Percentiles rank a stretch among this genome's conserved stretches.
phyloP scores from a whole-genome alignment of 2,113 vertebrate species.

The Chiloscyllium plagiosum region DNA sequence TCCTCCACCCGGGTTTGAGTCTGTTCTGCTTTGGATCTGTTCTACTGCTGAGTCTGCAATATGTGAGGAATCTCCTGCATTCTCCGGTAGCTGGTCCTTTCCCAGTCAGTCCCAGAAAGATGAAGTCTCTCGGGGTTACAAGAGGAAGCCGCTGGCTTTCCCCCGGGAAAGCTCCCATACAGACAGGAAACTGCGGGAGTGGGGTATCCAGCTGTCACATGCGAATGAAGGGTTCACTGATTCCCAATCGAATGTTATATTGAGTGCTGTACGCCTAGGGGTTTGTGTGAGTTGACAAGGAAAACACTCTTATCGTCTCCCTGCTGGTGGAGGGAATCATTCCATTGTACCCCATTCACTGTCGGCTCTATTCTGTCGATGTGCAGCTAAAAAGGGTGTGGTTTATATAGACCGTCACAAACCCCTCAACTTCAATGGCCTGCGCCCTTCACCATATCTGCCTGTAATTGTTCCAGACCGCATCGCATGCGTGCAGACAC shows the following conservation, averaged over 20 bases:
- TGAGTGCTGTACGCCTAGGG: not conserved
- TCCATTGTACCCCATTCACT: not conserved
- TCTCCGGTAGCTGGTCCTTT: not conserved
- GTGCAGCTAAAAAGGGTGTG: not conserved
- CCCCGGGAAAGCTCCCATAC: not conserved
- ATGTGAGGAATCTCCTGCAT: not conserved
- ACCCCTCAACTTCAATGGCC: not conserved
- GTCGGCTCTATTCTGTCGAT: not conserved
- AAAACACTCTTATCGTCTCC: not conserved
- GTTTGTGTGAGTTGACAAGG: not conserved
- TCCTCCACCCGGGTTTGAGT: not conserved
- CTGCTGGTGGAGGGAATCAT: not conserved
- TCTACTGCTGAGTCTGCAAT: not conserved
- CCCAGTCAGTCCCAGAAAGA: not conserved
- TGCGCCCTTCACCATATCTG: not conserved
- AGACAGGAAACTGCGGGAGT: not conserved
- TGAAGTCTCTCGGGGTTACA: not conserved
- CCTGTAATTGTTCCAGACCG: not conserved
- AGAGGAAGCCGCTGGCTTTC: not conserved
- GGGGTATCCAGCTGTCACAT: not conserved
- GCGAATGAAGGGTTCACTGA: not conserved
- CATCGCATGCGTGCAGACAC: not conserved
- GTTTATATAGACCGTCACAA: not conserved
- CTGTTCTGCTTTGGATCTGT: not conserved
- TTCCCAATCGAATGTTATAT: not conserved